Percentiles rank a stretch among this genome's conserved stretches.
phyloP scores from a whole-genome alignment of 2,888 invertebrate genomes.

The Xestia rhomboidea region DNA sequence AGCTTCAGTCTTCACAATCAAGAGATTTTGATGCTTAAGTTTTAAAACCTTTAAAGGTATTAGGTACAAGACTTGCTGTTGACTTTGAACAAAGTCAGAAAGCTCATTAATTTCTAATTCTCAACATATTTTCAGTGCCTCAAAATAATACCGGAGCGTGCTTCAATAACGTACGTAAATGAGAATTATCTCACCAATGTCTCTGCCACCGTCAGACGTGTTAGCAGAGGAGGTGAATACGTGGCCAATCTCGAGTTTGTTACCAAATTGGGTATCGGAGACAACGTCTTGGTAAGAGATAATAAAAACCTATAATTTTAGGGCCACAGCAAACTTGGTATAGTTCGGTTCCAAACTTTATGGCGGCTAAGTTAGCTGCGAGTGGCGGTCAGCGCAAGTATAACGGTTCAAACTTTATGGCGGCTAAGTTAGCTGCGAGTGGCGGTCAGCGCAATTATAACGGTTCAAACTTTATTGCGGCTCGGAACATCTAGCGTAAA shows the following conservation, averaged over 20 bases:
- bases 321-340: too few species aligned
- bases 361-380: not conserved
- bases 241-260: slow-evolving; percentile 47
- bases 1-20: too few species aligned
- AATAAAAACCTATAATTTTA: not conserved
- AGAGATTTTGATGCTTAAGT: too few species aligned
- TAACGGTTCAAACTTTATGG: too few species aligned
- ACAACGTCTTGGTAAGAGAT: slow-evolving; percentile 39
- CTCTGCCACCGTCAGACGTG: slow-evolving; percentile 38
- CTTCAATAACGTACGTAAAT: slow-evolving; percentile 19
- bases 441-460: not conserved
- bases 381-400: not conserved
- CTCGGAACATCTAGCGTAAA: too few species aligned
- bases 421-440: not conserved
- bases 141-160: slow-evolving; percentile 43
- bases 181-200: slow-evolving; percentile 13
- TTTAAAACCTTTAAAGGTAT: too few species aligned
- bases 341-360: too few species aligned
- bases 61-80: too few species aligned
- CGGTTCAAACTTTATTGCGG: too few species aligned
- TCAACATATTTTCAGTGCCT: slow-evolving; percentile 39
- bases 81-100: too few species aligned
- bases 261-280: not conserved
- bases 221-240: slow-evolving; percentile 53
- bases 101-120: not conserved